Conservation (phyloP, 2,888 invertebrate species). For the Dryobotodes eremita region DNA sequence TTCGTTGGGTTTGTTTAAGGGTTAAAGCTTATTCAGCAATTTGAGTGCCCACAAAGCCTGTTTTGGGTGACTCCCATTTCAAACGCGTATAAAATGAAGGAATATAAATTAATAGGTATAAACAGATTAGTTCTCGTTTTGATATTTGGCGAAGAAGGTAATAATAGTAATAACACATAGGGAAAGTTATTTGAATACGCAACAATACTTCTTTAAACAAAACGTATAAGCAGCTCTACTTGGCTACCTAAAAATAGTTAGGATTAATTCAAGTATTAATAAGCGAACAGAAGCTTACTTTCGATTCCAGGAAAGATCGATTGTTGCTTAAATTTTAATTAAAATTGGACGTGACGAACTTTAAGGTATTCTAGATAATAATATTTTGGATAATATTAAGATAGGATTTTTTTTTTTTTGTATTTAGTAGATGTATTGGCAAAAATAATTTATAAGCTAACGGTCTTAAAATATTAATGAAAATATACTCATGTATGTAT, state of each 20-base stretch:
- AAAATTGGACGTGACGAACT: conserved; percentile 20
- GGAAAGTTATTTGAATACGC: background rate
- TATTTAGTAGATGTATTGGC: background rate
- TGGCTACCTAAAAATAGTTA: background rate
- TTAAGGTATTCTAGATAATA: background rate
- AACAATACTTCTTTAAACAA: background rate
- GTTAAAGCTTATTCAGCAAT: conserved; percentile 72
- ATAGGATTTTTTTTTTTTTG: background rate
- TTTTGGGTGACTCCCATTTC: conserved; percentile 54
- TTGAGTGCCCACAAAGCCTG: conserved; percentile 62
- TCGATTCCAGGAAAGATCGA: background rate
- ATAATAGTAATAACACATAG: background rate
- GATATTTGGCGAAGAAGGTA: background rate
- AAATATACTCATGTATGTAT: background rate
- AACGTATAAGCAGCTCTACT: background rate
- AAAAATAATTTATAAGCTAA: background rate
- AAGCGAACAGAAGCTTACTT: conserved; percentile 3
- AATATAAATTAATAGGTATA: conserved; percentile 40
- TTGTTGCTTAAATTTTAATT: conserved; percentile 17
- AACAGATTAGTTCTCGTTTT: conserved; percentile 10
- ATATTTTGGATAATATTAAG: background rate
- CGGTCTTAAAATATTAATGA: too few species aligned
- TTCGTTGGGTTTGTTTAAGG: conserved; percentile 70
- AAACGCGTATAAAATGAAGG: conserved; percentile 33
- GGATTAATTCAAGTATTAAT: conserved; percentile 5